These are phyloP conservation scores for Ormyrus thymus DNA, from an alignment of 2,888 invertebrate genomes.

Conservation along the genomic window DNA sequence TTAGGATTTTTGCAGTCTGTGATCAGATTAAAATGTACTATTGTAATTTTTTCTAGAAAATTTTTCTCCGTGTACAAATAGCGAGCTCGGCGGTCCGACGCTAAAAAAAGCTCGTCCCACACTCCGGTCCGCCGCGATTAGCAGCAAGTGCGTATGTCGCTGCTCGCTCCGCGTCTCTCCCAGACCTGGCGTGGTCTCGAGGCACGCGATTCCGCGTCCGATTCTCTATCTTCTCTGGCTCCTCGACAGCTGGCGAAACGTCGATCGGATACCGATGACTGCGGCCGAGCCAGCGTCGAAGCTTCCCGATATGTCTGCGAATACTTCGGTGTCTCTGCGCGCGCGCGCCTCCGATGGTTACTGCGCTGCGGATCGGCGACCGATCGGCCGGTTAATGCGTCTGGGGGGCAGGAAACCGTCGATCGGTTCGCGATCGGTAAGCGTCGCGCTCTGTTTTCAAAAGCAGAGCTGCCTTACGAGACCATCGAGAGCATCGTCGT, in stretches of 20 bases:
- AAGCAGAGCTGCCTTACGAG: constrained; percentile 27
- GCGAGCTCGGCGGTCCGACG: too few species aligned
- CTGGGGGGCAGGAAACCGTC: too few species aligned
- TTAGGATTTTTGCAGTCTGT: too few species aligned
- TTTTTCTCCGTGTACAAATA: too few species aligned
- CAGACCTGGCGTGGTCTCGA: background rate
- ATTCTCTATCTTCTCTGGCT: background rate
- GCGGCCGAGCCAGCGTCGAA: background rate
- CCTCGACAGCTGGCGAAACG: background rate
- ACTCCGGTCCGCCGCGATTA: background rate
- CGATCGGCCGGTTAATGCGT: background rate
- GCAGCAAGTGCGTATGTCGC: background rate
- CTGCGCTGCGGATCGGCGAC: background rate
- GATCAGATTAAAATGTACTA: too few species aligned
- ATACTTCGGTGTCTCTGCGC: background rate
- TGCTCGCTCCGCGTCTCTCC: background rate
- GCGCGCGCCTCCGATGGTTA: background rate
- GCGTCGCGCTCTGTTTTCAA: background rate
- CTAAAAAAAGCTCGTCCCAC: too few species aligned
- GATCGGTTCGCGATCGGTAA: background rate
- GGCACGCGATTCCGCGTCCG: background rate
- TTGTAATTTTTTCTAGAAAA: too few species aligned
- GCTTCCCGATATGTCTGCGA: too few species aligned
- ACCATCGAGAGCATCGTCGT: constrained; percentile 55
- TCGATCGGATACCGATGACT: constrained; percentile 6